Base-by-base conservation (phyloP, 2,797 vertebrate genomes). In the Lerista edwardsae region DNA sequence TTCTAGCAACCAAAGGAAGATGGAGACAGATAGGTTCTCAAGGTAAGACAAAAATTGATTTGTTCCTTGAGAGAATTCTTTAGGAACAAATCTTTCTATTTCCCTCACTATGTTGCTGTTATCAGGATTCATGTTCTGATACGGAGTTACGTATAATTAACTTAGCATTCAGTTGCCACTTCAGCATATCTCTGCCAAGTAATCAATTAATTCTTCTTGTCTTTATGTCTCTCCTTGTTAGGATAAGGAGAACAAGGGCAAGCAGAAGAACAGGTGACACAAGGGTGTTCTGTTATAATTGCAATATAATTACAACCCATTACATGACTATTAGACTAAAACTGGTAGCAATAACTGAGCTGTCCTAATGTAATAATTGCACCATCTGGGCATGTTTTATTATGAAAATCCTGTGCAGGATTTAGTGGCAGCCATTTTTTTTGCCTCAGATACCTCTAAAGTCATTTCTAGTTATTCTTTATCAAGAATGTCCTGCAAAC, bases 261-360 rank as follows among this genome's bases (percentile, higher is more conserved):
- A 79, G 17, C 23, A 64, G 68, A 72, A 73, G 44, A 84, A 78
- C 72, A 47, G 34, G 27, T 39, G 75, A 73, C 11, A 36, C 15
- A 55, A 73, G 25, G 34, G 44, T 64, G 21, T 79, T 64, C 23
- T 5, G 8, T 71, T 73, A 12, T 84, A 77, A 71, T 71, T 78
- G 47, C 55, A 62, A 31, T 64, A 72, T 78, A 84, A 84, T 72
- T 84, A 79, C 21, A 64, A 79, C 39, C 69, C 29, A 79, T 84
- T 51, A 79, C 51, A 23, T n/a, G 68, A 51, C 41, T 73, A 36
- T 79, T 84, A 79, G 39, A 84, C 55, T 73, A 79, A 10, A 31
- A 74, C 11, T 73, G 80, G 57, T 64, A 47, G 62, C 44, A 79
- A 67, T 67, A 51, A 67, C 61, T 79, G 62, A 51, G 19, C n/a